Conservation (phyloP, 2,797 vertebrate species). For the Vireo griseus region DNA sequence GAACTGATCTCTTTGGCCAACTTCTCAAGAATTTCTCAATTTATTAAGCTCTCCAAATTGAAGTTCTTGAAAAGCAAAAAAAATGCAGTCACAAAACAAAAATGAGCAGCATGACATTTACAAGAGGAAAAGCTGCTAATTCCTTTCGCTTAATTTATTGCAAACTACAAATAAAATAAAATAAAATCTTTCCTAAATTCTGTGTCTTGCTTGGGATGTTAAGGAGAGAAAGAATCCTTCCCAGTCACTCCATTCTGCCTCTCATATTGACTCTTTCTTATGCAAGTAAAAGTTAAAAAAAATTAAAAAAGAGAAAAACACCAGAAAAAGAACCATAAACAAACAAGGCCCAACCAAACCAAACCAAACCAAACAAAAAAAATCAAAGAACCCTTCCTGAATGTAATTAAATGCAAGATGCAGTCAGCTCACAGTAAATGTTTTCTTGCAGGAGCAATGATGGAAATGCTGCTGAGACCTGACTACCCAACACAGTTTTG, state of each 20-base stretch:
- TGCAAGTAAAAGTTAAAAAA: background rate
- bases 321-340: no score
- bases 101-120: background rate
- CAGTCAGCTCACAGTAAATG: background rate
- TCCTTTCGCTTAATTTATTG: background rate
- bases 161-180: background rate
- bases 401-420: background rate
- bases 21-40: background rate
- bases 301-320: background rate
- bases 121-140: background rate
- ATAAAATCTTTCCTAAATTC: background rate
- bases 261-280: background rate
- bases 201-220: fast-evolving
- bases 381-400: background rate
- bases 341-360: background rate
- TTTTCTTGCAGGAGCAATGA: background rate
- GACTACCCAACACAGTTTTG: slow-evolving; percentile 38
- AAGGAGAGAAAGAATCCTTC: background rate
- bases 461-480: background rate
- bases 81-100: background rate
- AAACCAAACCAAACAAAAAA: background rate
- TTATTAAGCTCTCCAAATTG: background rate
- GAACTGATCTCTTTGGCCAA: background rate
- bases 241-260: background rate
- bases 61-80: background rate